These are phyloP conservation scores for Hylia prasina DNA, from an alignment of 2,113 vertebrate genomes.

Conservation along the genomic window DNA sequence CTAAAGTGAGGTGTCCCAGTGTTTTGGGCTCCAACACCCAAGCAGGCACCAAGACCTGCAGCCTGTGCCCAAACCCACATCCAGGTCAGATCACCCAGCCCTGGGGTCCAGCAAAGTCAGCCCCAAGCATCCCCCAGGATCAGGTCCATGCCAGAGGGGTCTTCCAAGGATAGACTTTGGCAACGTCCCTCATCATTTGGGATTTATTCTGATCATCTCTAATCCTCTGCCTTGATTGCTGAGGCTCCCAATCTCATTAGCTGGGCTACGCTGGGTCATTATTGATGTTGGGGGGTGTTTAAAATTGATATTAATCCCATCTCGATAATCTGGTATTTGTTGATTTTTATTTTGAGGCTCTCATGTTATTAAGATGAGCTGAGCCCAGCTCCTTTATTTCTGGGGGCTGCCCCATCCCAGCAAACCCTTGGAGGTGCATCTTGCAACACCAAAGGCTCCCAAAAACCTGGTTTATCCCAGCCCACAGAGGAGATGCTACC, in stretches of 20 bases:
- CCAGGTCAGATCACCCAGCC: neutral
- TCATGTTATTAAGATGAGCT: neutral
- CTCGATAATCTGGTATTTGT: slow-evolving; percentile 57
- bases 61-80: neutral
- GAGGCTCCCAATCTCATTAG: slow-evolving; percentile 69
- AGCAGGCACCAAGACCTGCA: neutral
- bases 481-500: accelerated
- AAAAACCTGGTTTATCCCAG: neutral
- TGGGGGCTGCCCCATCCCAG: neutral
- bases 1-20: accelerated
- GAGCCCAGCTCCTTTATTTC: neutral
- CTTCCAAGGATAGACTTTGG: slow-evolving; percentile 41
- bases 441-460: accelerated
- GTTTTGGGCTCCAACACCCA: accelerated
- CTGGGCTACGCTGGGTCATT: neutral
- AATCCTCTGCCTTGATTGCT: slow-evolving; percentile 51
- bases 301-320: slow-evolving; percentile 70
- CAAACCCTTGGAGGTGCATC: accelerated
- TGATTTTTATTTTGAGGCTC: slow-evolving; percentile 72
- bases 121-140: neutral
- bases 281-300: neutral
- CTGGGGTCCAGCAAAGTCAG: accelerated
- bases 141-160: neutral
- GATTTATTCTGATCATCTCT: slow-evolving; percentile 60
- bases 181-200: slow-evolving; percentile 28